These are phyloP conservation scores for Nothocercus julius DNA, from an alignment of 2,113 vertebrate genomes.

Conservation along the genomic window DNA sequence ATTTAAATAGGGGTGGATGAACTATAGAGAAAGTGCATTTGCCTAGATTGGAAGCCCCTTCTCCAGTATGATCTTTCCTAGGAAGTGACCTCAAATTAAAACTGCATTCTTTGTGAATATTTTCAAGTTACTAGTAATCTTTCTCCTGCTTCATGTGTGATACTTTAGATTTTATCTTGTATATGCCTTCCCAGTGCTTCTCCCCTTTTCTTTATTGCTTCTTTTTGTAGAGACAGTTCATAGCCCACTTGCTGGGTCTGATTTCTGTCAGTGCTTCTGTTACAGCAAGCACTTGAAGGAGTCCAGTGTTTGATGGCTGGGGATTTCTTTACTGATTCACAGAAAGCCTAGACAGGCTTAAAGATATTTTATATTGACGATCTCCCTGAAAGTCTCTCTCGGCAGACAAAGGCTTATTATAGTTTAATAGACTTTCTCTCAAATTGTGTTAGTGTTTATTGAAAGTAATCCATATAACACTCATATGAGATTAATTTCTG, in stretches of 20 bases:
- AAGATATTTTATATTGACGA: neutral
- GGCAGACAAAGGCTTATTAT: neutral
- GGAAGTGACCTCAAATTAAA: neutral
- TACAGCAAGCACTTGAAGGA: neutral
- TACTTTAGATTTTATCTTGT: neutral
- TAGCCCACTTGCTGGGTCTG: neutral
- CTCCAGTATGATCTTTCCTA: neutral
- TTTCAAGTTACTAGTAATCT: neutral
- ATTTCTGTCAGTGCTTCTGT: neutral
- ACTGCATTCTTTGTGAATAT: neutral
- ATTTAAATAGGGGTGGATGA: neutral
- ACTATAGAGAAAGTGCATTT: neutral
- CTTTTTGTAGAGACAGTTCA: neutral
- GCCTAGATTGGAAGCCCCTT: neutral
- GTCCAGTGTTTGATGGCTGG: neutral
- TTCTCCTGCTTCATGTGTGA: neutral
- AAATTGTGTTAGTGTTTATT: neutral
- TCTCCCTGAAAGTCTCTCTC: neutral
- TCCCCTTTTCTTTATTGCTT: neutral
- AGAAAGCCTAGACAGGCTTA: neutral
- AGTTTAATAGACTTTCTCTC: neutral
- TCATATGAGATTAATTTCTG: neutral
- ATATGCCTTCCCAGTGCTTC: neutral
- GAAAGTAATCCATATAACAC: neutral
- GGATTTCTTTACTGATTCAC: neutral